These are phyloP conservation scores for Arrhopalites spinosus DNA, from an alignment of 2,888 invertebrate species.

Conservation along the genomic window DNA sequence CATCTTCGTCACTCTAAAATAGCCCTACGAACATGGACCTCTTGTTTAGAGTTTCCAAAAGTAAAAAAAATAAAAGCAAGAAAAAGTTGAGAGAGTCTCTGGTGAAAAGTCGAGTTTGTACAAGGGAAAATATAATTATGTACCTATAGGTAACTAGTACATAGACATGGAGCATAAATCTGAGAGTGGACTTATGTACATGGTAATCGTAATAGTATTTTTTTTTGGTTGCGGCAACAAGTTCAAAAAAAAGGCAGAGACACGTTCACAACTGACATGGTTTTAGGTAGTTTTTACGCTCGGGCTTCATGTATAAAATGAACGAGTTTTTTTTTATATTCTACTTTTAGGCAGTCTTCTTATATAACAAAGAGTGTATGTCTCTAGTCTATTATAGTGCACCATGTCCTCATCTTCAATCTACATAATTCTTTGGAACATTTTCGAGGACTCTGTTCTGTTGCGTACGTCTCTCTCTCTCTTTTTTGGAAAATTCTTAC, in stretches of 20 bases:
- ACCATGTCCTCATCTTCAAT: background rate
- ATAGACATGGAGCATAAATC: too few relatives aligned
- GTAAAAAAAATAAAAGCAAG: background rate
- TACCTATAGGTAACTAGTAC: background rate
- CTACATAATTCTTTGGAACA: background rate
- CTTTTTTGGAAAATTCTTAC: background rate
- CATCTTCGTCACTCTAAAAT: slow-evolving; percentile 9
- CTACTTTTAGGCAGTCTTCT: too few relatives aligned
- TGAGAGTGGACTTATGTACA: too few relatives aligned
- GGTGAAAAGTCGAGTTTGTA: background rate
- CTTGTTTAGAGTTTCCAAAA: too few relatives aligned
- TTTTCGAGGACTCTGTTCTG: too few relatives aligned
- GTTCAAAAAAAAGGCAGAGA: slow-evolving; percentile 40
- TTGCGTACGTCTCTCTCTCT: too few relatives aligned
- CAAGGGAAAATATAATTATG: background rate
- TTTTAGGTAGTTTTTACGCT: slow-evolving; percentile 36
- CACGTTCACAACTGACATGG: slow-evolving; percentile 46
- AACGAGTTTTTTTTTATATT: too few relatives aligned
- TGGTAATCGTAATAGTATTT: background rate
- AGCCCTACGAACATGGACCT: too few relatives aligned
- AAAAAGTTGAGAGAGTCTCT: background rate
- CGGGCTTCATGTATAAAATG: slow-evolving; percentile 26
- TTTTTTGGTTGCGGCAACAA: background rate
- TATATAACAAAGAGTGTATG: too few relatives aligned
- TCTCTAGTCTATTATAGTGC: too few relatives aligned